Evolutionary conservation across 1,140 invertebrate genomes (phyloP), one percentile per base, ranked within the genome.

Genomic region (Mesaphorura yosii): DNA sequence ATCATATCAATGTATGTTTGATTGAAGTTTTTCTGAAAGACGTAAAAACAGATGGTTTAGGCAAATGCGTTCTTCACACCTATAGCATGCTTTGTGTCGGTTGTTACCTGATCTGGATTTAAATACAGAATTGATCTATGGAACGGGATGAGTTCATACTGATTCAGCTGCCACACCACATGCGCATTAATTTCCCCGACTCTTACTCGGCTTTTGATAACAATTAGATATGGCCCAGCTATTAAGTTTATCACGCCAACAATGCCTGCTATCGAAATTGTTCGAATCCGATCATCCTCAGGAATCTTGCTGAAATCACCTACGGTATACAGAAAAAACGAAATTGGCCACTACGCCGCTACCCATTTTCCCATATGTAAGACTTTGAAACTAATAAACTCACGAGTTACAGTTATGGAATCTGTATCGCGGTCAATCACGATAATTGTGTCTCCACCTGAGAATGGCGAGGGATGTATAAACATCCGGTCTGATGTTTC

Each of bases 101-200:
- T 55, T 62, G 67, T 66, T 71, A 83, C 73, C 73, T 92, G 84
- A 66, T 81, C 75, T 62, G 83, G 78, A 53, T 80, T 90, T 14
- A 96, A 73, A 73, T 96, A 90, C 17, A 88, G 73, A 20, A 78
- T 78, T 20, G 86, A 87, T 59, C 83, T 77, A 39, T 83, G 77
- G 72, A 88, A 97, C 0, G 89, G 84, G 60, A 96, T 79, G 29
- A 95, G 73, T 61, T 96, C 88, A 28, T 83, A 82, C 38, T 81
- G 79, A 10, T 77, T 78, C 51, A 97, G 73, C 64, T 82, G 80
- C 78, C 84, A 98, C 65, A 98, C 83, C 37, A 84, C 75, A 63
- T 92, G 81, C 1, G 82, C 84, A 66, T 84, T 82, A 51, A 97
- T 77, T 53, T 82, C 83, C 14, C 93, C 93, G 40, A 96, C 77